Percentiles rank a stretch among this genome's conserved stretches.
phyloP scores from a whole-genome alignment of 2,888 invertebrate species.

The Nymphalis urticae region DNA sequence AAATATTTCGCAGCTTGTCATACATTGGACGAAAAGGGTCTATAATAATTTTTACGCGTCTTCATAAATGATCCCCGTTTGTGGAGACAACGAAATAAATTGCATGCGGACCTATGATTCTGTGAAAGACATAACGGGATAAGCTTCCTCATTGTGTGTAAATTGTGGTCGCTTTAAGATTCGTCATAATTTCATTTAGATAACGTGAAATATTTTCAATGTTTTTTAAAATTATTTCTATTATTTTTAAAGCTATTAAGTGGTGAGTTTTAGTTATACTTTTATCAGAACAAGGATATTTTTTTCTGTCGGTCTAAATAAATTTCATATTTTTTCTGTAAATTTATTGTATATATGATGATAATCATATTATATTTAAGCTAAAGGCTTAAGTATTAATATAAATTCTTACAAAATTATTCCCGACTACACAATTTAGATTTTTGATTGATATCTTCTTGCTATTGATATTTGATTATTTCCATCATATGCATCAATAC shows the following conservation, averaged over 20 bases:
- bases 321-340: too few relatives aligned
- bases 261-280: too few relatives aligned
- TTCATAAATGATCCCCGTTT: slow-evolving; percentile 7
- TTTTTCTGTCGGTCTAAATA: too few relatives aligned
- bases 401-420: too few relatives aligned
- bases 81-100: slow-evolving; percentile 27
- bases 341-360: too few relatives aligned
- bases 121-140: slow-evolving; percentile 1
- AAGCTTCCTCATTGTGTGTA: not conserved
- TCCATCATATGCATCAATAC: not conserved
- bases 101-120: slow-evolving; percentile 20
- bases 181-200: not conserved
- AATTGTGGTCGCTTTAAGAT: not conserved
- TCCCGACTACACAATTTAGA: too few relatives aligned
- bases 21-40: slow-evolving; percentile 16
- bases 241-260: too few relatives aligned
- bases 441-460: too few relatives aligned
- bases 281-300: too few relatives aligned
- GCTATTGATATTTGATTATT: not conserved
- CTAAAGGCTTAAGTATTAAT: too few relatives aligned
- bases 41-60: slow-evolving; percentile 23
- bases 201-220: not conserved
- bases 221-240: too few relatives aligned
- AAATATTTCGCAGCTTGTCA: slow-evolving; percentile 1
- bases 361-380: too few relatives aligned